Evolutionary conservation across 2,888 invertebrate species (phyloP), one percentile per base, ranked within the genome.

Genomic region (Acleris sparsana): DNA sequence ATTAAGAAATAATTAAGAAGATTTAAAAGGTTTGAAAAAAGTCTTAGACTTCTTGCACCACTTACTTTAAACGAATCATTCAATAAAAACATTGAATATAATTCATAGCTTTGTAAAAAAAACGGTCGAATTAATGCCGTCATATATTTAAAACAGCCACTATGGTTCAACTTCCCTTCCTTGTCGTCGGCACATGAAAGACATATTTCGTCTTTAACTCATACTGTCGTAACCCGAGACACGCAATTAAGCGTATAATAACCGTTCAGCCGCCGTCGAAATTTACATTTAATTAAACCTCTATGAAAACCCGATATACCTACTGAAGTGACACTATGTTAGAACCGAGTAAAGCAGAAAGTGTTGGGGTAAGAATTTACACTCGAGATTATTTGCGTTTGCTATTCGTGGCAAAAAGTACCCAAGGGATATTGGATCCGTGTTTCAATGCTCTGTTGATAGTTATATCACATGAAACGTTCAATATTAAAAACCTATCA

Each of bases 271-370:
- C 56, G 17, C 13, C 56, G 43, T 48, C 55, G 61, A 62, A 66
- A 66, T 62, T 66, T 62, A 62, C 62, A 61, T 62, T 61, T 66
- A 66, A 66, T 66, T 66, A 66, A 66, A 66, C 66, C 25, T 55
- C 61, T 66, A 66, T 66, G 66, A 62, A 62, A 66, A 62, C 66
- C 52, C 53, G 46, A 57, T 62, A 61, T 66, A 53, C n/a, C n/a
- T n/a, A n/a, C 53, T 52, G 51, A 66, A 61, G 66, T 66, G 66
- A 57, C 66, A 62, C 55, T 60, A 61, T 65, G 65, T 61, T 17
- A 44, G 29, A 60, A 55, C 49, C 43, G 44, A 11, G 20, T 0
- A 9, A 17, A 7, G 13, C 9, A 51, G 53, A 48, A 11, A 39
- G 17, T 11, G 39, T 25, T 16, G 20, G 16, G 3, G 13, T 18